Evolutionary conservation across 2,888 invertebrate species (phyloP).

Genomic region (Drosophila buzzatii): DNA sequence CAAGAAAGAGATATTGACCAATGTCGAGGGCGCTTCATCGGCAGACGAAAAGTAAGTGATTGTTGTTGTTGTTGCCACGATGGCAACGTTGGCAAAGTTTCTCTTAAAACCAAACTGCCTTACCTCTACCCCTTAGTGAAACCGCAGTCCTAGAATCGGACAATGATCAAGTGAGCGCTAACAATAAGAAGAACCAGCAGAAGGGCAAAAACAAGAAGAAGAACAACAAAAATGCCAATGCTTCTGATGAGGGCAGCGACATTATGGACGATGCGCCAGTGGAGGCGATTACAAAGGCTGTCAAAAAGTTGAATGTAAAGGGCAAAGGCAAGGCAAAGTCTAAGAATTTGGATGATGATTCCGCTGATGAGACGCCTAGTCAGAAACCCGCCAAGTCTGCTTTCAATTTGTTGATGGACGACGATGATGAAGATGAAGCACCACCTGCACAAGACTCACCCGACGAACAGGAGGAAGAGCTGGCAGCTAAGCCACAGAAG

Average conservation of each 20-base stretch:
- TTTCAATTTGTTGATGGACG: conserved; percentile 89
- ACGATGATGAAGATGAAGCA: conserved; percentile 85
- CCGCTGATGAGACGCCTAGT: conserved; percentile 78
- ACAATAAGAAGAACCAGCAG: conserved; percentile 83
- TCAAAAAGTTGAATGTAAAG: conserved; percentile 87
- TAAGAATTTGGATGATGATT: conserved; percentile 79
- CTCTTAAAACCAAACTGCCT: conserved; percentile 29
- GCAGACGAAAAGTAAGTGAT: conserved; percentile 90
- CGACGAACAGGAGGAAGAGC: conserved; percentile 80
- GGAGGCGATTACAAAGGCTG: conserved; percentile 85
- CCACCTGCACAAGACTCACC: conserved; percentile 50
- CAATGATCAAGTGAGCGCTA: conserved; percentile 80
- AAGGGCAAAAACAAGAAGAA: conserved; percentile 77
- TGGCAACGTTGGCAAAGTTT: conserved; percentile 68
- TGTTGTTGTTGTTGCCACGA: conserved; percentile 38
- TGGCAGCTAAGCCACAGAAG: conserved; percentile 85
- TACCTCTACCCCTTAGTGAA: conserved; percentile 86
- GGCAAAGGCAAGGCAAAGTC: conserved; percentile 85
- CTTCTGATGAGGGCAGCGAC: conserved; percentile 84
- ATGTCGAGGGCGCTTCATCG: conserved; percentile 84
- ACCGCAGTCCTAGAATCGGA: conserved; percentile 84
- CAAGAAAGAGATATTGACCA: conserved; percentile 89
- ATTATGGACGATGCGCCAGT: conserved; percentile 86
- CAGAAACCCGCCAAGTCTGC: conserved; percentile 86
- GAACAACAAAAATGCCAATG: conserved; percentile 74